Base-by-base conservation (phyloP, 2,888 invertebrate species). In the Lottia scabra region DNA sequence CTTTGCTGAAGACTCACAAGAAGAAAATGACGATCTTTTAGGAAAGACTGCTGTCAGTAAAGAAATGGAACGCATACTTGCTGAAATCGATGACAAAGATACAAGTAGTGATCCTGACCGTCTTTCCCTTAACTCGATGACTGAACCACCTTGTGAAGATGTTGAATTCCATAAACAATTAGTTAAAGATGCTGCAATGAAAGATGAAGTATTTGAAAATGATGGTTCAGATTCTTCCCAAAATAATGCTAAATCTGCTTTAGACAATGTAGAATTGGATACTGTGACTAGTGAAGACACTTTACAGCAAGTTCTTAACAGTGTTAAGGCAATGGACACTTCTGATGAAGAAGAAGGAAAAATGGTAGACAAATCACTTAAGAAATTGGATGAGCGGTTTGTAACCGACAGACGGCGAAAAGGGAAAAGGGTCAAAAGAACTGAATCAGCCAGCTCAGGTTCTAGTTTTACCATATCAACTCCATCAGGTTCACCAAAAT, bases 401-500 rank as follows among this genome's bases (percentile, higher is more conserved):
- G 79, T 86, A 4, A 86, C 74, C 2, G 45, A 76, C 71, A 72
- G 78, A 68, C 71, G 70, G 19, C 23, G 63, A 45, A 62, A 71
- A 70, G 75, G 75, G 75, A 75, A 75, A 73, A 67, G 75, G 77
- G 72, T 70, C 69, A 62, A 56, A 62, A 64, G 68, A 78, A 46
- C 63, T 73, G 76, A 78, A 38, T 80, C 82, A 63, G 72, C 75
- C 64, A 77, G 78, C 46, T 82, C 85, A 1, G 83, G 82, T 38
- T 80, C 83, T 0, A 85, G 84, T 75, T 80, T 84, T 67, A 86
- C 84, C 8, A 79, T 85, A 56, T 85, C 86, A 8, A 84, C 86
- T 2, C 83, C 85, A 45, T 85, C 83, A 75, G 81, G 80, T 19
- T 85, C 86, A 8, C 66, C 76, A 8, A 77, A 80, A 27, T 81